A percentile compares a stretch with the other conserved stretches of the same genome.
Evolutionary conservation across 2,888 invertebrate genomes (phyloP).

Genomic region (Drosophila meridionalis): DNA sequence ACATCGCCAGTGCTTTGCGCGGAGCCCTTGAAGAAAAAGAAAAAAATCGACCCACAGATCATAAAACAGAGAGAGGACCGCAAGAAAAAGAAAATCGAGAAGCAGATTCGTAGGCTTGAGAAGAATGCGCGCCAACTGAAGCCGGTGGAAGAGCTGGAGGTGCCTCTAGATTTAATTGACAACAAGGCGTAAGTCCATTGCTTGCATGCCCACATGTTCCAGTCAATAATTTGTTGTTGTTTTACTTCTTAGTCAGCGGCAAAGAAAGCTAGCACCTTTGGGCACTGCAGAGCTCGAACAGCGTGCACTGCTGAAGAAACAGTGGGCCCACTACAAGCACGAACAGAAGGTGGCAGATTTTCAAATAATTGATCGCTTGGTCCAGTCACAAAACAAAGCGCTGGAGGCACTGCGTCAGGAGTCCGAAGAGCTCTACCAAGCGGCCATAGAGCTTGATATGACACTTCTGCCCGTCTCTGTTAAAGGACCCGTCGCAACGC

Average conservation of each 20-base stretch:
- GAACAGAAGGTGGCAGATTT: conserved; percentile 88
- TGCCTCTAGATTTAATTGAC: conserved; percentile 87
- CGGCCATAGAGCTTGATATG: conserved; percentile 93
- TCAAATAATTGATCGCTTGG: conserved; percentile 89
- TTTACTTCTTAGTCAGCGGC: conserved; percentile 85
- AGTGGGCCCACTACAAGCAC: conserved; percentile 91
- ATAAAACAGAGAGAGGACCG: conserved; percentile 93
- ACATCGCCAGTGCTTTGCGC: conserved; percentile 86
- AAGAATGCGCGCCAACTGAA: conserved; percentile 93
- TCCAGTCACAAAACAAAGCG: conserved; percentile 91
- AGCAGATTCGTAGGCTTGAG: conserved; percentile 92
- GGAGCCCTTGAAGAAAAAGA: conserved; percentile 96
- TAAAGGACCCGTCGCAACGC: conserved; percentile 92
- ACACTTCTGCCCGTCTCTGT: conserved; percentile 89
- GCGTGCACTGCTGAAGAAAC: conserved; percentile 88
- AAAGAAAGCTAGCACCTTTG: conserved; percentile 86
- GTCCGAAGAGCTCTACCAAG: conserved; percentile 94
- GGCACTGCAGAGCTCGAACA: conserved; percentile 88
- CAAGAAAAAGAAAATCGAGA: conserved; percentile 93
- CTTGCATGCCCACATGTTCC: too few relatives aligned
- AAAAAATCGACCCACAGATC: conserved; percentile 92
- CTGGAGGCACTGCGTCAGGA: conserved; percentile 91
- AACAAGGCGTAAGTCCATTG: conserved; percentile 66
- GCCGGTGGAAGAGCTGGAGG: conserved; percentile 94
- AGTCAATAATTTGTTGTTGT: accelerated